A percentile compares a stretch with the other conserved stretches of the same genome.
Conservation (phyloP, 2,888 invertebrate genomes). For the Fragum whitleyi region DNA sequence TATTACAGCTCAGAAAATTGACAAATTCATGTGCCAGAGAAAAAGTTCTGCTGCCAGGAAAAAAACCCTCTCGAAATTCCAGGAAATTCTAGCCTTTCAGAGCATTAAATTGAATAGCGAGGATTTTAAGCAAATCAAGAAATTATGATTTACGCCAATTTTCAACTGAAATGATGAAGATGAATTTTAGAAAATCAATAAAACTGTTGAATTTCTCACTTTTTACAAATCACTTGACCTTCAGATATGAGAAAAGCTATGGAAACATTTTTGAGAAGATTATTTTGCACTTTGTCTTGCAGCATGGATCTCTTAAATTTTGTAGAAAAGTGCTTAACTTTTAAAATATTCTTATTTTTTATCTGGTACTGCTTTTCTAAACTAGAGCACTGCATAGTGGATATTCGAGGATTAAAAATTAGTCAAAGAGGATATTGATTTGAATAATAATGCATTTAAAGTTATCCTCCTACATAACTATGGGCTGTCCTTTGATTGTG, state of each 20-base stretch:
- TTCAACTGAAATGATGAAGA: conserved; percentile 23
- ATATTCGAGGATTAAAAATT: too few species aligned
- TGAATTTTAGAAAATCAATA: conserved; percentile 25
- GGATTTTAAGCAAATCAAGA: conserved; percentile 23
- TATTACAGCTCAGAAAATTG: conserved; percentile 6
- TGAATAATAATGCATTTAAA: too few species aligned
- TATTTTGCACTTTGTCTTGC: not conserved
- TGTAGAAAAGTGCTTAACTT: too few species aligned
- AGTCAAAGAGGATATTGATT: too few species aligned
- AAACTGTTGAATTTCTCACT: conserved; percentile 5
- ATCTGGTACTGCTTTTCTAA: too few species aligned
- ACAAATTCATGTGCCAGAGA: not conserved
- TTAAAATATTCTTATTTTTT: too few species aligned
- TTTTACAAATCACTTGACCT: not conserved
- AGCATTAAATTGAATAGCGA: conserved; percentile 13
- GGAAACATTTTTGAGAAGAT: not conserved
- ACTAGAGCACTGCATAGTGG: too few species aligned
- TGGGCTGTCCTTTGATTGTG: too few species aligned
- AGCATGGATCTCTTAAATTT: too few species aligned
- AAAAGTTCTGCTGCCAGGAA: not conserved
- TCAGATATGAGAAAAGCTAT: not conserved
- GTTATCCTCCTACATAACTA: too few species aligned
- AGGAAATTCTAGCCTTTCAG: conserved; percentile 10
- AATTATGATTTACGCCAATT: conserved; percentile 31
- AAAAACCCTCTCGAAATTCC: not conserved